Base-by-base conservation (phyloP, 2,113 vertebrate species). In the Grammomys surdaster region DNA sequence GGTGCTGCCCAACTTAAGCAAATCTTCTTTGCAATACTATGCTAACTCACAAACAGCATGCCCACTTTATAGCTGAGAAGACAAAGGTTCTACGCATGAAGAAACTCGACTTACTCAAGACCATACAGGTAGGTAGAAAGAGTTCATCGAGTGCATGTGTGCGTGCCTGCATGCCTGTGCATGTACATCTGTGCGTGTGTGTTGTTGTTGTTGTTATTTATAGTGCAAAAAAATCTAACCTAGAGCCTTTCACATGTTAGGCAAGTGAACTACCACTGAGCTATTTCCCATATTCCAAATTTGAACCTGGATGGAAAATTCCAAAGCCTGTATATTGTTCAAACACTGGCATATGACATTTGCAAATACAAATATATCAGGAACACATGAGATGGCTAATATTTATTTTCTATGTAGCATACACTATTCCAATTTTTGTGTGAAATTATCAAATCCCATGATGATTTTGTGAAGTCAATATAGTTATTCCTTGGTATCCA, bases 41-140 rank as follows among this genome's bases (percentile, higher is more conserved):
- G 26, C 88, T 36, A 36, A 76, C n/a, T 28, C 56, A 31, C 17
- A 36, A 13, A 72, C 31, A 48, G 14, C 40, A 31, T 2, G 7
- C 51, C 46, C 60, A 75, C 88, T 95, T 96, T 60, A 56, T 3
- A 73, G 85, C 22, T 4, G 56, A 85, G 90, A 75, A 93, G n/a
- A 80, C 36, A 12, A 76, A 95, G 70, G 70, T 28, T 78, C 48
- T 7, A 58, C 43, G 20, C 46, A 40, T 26, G 48, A 56, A 70
- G 40, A 43, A 51, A 2, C n/a, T 89, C 56, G 54, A 4, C 31
- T 87, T 73, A 46, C 73, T 36, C 20, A 51, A 43, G 73, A 48
- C 26, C 54, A 60, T 51, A 58, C 31, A 70, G 14, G 70, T 31
- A 67, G 56, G 70, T 86, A 88, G 19, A 70, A 92, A 58, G 78